Percentiles rank a stretch among this genome's conserved stretches.
Conservation (phyloP, 2,797 vertebrate genomes). For the Limnodromus scolopaceus region DNA sequence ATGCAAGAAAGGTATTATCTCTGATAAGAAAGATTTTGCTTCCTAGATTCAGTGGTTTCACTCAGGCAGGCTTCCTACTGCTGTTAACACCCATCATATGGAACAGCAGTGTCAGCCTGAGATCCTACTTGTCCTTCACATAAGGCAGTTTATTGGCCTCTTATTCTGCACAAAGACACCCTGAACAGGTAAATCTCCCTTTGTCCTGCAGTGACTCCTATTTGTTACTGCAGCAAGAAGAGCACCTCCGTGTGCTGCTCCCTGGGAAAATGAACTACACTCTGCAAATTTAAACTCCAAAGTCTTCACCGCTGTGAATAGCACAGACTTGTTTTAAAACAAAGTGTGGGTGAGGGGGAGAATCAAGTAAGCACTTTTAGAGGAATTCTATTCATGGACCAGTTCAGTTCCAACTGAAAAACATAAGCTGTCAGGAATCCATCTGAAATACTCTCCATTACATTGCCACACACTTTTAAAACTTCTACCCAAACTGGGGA, state of each 20-base stretch:
- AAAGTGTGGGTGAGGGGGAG: background rate
- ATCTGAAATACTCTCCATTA: background rate
- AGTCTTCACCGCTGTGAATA: background rate
- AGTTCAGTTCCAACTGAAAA: background rate
- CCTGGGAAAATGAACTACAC: background rate
- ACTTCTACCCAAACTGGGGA: background rate
- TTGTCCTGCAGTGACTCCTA: background rate
- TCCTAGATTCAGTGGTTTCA: background rate
- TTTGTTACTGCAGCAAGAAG: background rate
- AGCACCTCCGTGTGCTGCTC: background rate
- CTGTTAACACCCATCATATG: background rate
- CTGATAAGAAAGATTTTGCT: background rate
- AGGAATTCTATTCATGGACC: background rate
- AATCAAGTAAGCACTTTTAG: background rate
- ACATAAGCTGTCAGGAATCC: background rate
- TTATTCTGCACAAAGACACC: background rate
- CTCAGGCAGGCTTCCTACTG: background rate
- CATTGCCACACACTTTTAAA: background rate
- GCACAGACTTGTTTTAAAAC: background rate
- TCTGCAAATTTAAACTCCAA: background rate
- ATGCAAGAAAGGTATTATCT: background rate
- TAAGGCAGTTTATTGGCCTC: background rate
- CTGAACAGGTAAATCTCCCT: background rate
- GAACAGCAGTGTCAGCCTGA: background rate
- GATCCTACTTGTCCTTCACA: background rate